Evolutionary conservation across 1,140 invertebrate genomes (phyloP).

Genomic region (Conus betulinus): DNA sequence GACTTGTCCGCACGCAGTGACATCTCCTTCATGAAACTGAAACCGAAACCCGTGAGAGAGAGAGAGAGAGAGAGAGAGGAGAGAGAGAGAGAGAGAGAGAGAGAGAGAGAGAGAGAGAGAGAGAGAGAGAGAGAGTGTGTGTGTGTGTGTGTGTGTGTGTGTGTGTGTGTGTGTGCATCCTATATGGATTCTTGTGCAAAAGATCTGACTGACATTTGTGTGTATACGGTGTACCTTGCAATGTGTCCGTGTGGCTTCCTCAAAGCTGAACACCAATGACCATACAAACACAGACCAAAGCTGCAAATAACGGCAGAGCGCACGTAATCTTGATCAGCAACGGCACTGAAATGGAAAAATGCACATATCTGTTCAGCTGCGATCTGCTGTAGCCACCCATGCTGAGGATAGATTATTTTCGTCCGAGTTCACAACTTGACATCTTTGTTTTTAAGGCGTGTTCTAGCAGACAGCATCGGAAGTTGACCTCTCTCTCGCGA

Average conservation of each 20-base stretch:
- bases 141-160: too few relatives aligned
- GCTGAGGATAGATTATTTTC: background rate
- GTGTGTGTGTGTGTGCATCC: too few relatives aligned
- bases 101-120: too few relatives aligned
- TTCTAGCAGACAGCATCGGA: background rate
- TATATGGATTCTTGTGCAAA: too few relatives aligned
- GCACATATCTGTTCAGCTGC: background rate
- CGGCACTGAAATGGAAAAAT: background rate
- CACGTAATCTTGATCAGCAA: constrained; percentile 7
- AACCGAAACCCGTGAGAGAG: too few relatives aligned
- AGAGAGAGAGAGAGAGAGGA: too few relatives aligned
- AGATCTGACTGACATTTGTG: too few relatives aligned
- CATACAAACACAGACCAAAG: background rate
- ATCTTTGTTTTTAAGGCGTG: background rate
- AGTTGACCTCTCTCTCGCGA: background rate
- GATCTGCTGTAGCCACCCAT: background rate
- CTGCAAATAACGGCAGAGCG: background rate
- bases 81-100: too few relatives aligned
- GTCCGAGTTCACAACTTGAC: background rate
- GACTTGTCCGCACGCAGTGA: too few relatives aligned
- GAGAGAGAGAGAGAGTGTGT: too few relatives aligned
- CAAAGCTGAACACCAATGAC: background rate
- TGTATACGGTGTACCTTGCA: background rate
- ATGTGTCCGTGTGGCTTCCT: background rate
- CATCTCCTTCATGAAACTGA: too few relatives aligned